Evolutionary conservation across 2,888 invertebrate genomes (phyloP), one percentile per base, ranked within the genome.

Genomic region (Pharmacophagus antenor): DNA sequence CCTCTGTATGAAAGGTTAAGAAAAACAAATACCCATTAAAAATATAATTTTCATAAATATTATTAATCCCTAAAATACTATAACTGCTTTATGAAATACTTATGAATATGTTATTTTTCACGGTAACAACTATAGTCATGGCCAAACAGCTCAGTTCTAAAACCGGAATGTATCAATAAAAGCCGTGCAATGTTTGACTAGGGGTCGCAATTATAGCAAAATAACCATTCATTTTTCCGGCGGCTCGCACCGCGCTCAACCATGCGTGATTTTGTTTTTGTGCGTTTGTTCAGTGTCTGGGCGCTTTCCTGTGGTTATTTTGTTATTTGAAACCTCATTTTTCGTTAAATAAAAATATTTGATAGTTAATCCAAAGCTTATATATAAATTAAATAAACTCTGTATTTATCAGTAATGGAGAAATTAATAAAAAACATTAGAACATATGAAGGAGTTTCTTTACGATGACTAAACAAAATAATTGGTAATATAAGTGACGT

Each of bases 181-280:
- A 58, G 61, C 60, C 62, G 63, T 62, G 70, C 70, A 74, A 78
- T 75, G 75, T 79, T 71, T 70, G 68, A 63, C 71, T 71, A 77
- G 56, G 71, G 76, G 72, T 79, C 67, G 80, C 80, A 81, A 85
- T 87, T 82, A 87, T 84, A 78, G 78, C 82, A 78, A 82, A 86
- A 84, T 82, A 82, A 71, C 82, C 82, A 84, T 85, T 83, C 81
- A 85, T 88, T 85, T 87, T 87, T 85, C 79, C 74, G 74, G 69
- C 73, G 73, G 77, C 72, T 72, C 78, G 79, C 73, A 67, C 77
- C 74, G 81, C 79, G 81, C 80, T 70, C 84, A 79, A 62, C 82
- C 87, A 87, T 82, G 84, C 86, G 85, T 85, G 86, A 83, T 80
- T 84, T 80, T 85, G 82, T 85, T 87, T 88, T 85, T 86, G 81